Conservation (phyloP, 2,797 vertebrate species). For the Sebastes taczanowskii region DNA sequence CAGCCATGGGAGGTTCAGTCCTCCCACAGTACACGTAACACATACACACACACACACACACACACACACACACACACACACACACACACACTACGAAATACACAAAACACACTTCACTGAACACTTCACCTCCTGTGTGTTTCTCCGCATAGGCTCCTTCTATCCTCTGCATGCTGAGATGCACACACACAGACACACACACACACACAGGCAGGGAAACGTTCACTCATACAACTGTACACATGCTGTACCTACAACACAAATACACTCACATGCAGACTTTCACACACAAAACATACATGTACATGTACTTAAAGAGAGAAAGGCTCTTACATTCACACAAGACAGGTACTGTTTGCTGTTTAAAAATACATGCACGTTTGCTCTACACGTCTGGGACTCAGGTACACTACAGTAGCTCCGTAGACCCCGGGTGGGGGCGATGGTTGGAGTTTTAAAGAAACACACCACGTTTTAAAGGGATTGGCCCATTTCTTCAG, state of each 20-base stretch:
- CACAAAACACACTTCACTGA: conserved; percentile 34
- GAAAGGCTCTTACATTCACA: neutral
- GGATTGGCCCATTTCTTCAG: neutral
- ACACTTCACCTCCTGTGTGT: conserved; percentile 36
- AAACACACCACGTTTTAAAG: neutral
- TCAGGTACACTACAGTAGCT: conserved; percentile 3
- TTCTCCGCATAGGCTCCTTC: conserved; percentile 18
- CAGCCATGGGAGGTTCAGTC: conserved; percentile 38
- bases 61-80: neutral
- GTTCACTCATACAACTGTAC: neutral
- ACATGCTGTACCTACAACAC: neutral
- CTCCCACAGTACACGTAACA: conserved; percentile 1
- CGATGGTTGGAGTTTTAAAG: neutral
- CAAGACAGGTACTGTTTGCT: neutral
- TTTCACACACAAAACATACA: neutral
- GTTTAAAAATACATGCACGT: conserved; percentile 20
- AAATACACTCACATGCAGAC: neutral
- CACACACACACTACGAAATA: neutral
- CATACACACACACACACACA: neutral
- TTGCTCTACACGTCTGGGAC: neutral
- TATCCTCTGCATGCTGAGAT: conserved; percentile 15
- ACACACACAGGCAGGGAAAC: neutral
- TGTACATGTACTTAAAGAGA: neutral
- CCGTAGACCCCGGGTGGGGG: neutral
- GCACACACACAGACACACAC: neutral